Percentiles rank a stretch among this genome's conserved stretches.
Evolutionary conservation across 2,888 invertebrate species (phyloP).

Genomic region (Cecidostiba fungosa): DNA sequence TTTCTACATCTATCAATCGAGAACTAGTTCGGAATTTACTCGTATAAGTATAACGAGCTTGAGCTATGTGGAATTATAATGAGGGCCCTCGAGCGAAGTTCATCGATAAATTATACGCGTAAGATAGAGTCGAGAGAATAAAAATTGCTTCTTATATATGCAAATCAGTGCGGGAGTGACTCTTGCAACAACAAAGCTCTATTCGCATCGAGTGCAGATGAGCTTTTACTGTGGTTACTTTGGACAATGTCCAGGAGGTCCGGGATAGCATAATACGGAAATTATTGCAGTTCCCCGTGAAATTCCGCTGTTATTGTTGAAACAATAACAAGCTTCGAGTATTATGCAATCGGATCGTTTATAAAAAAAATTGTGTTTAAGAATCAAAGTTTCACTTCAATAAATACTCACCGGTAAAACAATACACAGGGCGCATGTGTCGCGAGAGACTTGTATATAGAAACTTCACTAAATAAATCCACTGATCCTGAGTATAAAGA

Average conservation of each 20-base stretch:
- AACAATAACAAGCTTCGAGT: not conserved
- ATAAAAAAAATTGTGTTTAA: not conserved
- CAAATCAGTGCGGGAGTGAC: not conserved
- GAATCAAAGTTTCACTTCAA: not conserved
- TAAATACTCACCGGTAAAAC: conserved; percentile 2
- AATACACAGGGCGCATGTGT: not conserved
- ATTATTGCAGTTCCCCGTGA: not conserved
- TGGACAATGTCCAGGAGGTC: conserved; percentile 2
- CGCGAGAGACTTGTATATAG: too few relatives aligned
- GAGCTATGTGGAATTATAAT: conserved; percentile 21
- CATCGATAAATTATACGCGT: not conserved
- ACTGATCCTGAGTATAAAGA: too few relatives aligned
- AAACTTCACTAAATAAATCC: not conserved
- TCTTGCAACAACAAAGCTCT: conserved; percentile 19
- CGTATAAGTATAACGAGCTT: not conserved
- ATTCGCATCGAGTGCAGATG: not conserved
- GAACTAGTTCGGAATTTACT: conserved; percentile 26
- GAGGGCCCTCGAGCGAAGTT: not conserved
- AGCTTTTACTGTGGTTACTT: not conserved
- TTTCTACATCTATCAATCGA: not conserved
- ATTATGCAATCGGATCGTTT: too few relatives aligned
- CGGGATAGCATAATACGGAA: too few relatives aligned
- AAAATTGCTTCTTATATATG: not conserved
- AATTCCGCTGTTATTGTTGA: not conserved
- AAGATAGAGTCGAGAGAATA: conserved; percentile 15